phyloP scores from a whole-genome alignment of 2,113 vertebrate genomes.

The Bufo bufo region DNA sequence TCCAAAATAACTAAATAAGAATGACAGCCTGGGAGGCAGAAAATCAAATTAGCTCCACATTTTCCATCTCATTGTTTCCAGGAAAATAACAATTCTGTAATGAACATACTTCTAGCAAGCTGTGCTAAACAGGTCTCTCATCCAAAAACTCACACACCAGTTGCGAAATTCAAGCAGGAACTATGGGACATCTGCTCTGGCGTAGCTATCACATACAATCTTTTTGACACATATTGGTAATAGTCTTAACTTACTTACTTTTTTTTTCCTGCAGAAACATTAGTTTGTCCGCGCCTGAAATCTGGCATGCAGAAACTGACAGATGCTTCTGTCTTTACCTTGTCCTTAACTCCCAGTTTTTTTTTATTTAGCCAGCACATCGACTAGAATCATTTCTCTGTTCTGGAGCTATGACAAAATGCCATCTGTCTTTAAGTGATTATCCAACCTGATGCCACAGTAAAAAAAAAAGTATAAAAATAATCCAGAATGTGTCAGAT shows the following conservation, averaged over 20 bases:
- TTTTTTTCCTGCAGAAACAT: constrained; percentile 73
- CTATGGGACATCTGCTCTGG: constrained; percentile 77
- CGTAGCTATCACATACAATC: constrained; percentile 79
- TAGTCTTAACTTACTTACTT: constrained; percentile 70
- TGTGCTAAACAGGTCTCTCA: constrained; percentile 68
- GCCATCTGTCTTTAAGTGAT: constrained; percentile 80
- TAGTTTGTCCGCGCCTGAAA: constrained; percentile 76
- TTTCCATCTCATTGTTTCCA: constrained; percentile 76
- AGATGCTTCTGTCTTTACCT: constrained; percentile 81
- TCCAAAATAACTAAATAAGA: constrained; percentile 66
- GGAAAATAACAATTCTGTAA: constrained; percentile 78
- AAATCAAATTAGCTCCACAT: constrained; percentile 71
- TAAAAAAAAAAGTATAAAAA: constrained; percentile 36
- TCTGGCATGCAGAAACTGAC: constrained; percentile 73
- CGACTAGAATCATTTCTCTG: constrained; percentile 77
- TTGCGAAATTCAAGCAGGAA: constrained; percentile 77
- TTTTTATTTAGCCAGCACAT: constrained; percentile 75
- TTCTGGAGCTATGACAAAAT: constrained; percentile 77
- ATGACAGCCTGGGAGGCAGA: constrained; percentile 66
- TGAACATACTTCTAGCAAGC: constrained; percentile 73
- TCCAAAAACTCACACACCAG: constrained; percentile 77
- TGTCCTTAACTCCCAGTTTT: constrained; percentile 80
- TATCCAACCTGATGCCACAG: constrained; percentile 78
- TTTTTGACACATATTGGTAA: constrained; percentile 75
- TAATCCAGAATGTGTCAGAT: neutral